These are phyloP conservation scores for Galago senegalensis DNA, from an alignment of 2,797 vertebrate species.

Conservation along the genomic window DNA sequence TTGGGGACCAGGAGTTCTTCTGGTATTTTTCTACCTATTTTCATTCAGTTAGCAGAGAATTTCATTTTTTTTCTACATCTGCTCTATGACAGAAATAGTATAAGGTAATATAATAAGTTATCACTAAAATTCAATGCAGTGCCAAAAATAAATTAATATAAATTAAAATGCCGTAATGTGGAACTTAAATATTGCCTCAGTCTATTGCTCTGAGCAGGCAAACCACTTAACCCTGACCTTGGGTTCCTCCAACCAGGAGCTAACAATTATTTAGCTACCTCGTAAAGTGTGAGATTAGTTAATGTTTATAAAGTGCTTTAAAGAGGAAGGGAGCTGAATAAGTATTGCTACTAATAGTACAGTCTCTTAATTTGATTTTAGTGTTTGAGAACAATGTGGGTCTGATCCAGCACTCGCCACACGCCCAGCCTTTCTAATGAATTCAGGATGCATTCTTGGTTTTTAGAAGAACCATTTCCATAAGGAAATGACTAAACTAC, in stretches of 20 bases:
- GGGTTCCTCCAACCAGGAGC: constrained; percentile 68
- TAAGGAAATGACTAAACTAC: constrained; percentile 6
- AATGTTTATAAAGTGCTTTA: constrained; percentile 79
- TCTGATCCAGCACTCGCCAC: constrained; percentile 42
- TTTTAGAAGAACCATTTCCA: not conserved
- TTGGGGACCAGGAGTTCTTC: not conserved
- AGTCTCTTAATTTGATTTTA: constrained; percentile 77
- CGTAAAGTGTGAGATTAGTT: constrained; percentile 78
- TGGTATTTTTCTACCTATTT: constrained; percentile 30
- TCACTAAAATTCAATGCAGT: constrained; percentile 62
- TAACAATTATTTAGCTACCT: constrained; percentile 78
- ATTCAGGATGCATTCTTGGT: not conserved
- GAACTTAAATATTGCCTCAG: constrained; percentile 68
- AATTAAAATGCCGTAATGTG: constrained; percentile 71
- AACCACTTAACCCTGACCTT: constrained; percentile 77
- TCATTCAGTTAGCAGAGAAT: not conserved
- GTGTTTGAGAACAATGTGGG: constrained; percentile 45
- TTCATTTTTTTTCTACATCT: not conserved
- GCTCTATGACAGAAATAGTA: not conserved
- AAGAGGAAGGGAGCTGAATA: constrained; percentile 73
- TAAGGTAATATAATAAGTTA: constrained; percentile 55
- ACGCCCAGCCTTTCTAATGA: constrained; percentile 16
- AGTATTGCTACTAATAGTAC: constrained; percentile 73
- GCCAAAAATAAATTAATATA: constrained; percentile 76
- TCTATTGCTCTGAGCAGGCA: constrained; percentile 65